These are phyloP conservation scores for Oreohelix idahoensis DNA, from an alignment of 1,140 invertebrate species.

Conservation along the genomic window DNA sequence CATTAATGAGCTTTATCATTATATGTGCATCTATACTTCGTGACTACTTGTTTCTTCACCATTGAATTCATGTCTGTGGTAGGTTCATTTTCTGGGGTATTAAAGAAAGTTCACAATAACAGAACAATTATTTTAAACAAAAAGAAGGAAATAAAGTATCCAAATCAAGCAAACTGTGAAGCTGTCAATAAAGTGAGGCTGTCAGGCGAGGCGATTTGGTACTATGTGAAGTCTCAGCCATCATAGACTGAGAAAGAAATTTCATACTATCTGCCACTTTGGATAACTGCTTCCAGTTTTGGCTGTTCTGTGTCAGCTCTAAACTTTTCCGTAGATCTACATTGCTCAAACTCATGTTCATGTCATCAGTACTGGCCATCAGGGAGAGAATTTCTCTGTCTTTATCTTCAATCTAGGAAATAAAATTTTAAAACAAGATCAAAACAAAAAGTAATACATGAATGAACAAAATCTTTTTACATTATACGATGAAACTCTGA, in stretches of 20 bases:
- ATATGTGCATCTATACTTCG: no score
- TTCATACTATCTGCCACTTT: constrained; percentile 71
- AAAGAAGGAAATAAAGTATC: no score
- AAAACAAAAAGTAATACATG: not conserved
- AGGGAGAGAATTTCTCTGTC: constrained; percentile 13
- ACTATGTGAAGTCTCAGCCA: constrained; percentile 37
- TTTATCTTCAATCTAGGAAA: constrained; percentile 20
- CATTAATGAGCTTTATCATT: no score
- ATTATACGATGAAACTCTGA: no score
- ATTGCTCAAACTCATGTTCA: constrained; percentile 56
- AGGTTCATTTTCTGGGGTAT: no score
- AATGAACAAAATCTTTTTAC: no score
- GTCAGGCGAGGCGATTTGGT: not conserved
- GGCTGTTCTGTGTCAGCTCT: constrained; percentile 64
- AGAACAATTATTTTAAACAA: no score
- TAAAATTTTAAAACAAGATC: not conserved
- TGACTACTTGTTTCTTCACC: no score
- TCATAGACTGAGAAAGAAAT: constrained; percentile 66
- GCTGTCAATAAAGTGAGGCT: no score
- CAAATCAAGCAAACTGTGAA: no score
- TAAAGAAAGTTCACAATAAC: no score
- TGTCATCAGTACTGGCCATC: constrained; percentile 7
- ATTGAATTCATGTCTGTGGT: no score
- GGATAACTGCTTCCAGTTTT: constrained; percentile 73
- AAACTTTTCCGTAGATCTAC: constrained; percentile 63